A percentile compares a stretch with the other conserved stretches of the same genome.
These are phyloP conservation scores for Lutraria rhynchaena DNA, from an alignment of 1,140 invertebrate genomes.

Conservation along the genomic window DNA sequence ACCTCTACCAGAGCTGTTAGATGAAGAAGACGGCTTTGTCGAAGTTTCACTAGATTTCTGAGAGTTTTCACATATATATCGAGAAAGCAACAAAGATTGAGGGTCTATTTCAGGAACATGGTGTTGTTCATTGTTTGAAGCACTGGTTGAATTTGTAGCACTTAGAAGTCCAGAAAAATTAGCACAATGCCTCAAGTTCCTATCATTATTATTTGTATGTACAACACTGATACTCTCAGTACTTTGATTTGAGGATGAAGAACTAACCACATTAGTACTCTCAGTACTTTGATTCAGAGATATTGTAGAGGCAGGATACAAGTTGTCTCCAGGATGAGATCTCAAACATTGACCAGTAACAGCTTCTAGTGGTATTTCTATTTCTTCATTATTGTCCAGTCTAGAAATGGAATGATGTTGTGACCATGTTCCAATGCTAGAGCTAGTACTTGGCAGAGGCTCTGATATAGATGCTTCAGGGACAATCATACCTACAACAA, in stretches of 20 bases:
- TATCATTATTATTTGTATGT: too few relatives aligned
- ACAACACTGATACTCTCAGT: too few relatives aligned
- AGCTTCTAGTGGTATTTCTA: conserved; percentile 26
- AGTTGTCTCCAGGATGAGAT: background rate
- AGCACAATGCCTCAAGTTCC: too few relatives aligned
- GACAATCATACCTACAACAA: too few relatives aligned
- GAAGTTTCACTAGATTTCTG: conserved; percentile 8
- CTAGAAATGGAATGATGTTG: background rate
- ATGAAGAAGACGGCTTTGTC: background rate
- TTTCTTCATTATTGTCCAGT: background rate
- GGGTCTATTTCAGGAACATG: background rate
- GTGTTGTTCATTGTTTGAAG: background rate
- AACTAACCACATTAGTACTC: too few relatives aligned
- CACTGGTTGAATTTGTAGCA: background rate
- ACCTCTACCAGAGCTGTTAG: background rate
- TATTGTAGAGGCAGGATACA: too few relatives aligned
- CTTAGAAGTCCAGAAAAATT: too few relatives aligned
- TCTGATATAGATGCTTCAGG: too few relatives aligned
- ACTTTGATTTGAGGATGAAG: too few relatives aligned
- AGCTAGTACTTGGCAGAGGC: too few relatives aligned
- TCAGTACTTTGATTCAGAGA: too few relatives aligned
- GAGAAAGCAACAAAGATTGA: background rate
- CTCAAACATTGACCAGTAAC: conserved; percentile 8
- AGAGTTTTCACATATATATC: background rate
- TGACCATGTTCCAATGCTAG: too few relatives aligned